Conservation (phyloP, 2,797 vertebrate species). For the Tinamus major region DNA sequence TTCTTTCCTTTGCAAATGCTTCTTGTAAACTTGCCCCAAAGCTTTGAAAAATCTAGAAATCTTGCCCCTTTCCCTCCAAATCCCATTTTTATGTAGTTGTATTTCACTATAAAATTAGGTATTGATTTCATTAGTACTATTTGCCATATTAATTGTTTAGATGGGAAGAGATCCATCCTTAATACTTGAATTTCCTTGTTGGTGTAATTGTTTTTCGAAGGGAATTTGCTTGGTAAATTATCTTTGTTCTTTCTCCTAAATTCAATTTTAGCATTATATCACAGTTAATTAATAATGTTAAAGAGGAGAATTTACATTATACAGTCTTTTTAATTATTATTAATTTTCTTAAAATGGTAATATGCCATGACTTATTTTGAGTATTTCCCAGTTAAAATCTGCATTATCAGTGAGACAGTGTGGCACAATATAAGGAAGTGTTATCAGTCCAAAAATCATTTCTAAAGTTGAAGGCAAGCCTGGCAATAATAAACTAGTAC, state of each 20-base stretch:
- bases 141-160: not conserved
- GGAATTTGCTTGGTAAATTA: not conserved
- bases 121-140: not conserved
- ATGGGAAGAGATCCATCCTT: not conserved
- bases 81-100: not conserved
- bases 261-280: too few relatives aligned
- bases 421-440: not conserved
- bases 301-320: not conserved
- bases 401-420: accelerated
- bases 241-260: not conserved
- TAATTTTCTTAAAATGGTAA: not conserved
- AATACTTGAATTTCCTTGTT: not conserved
- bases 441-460: not conserved
- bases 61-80: accelerated
- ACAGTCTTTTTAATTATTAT: not conserved
- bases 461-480: not conserved
- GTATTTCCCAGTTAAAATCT: not conserved
- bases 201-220: not conserved
- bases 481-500: not conserved
- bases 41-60: not conserved
- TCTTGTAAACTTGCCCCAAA: not conserved
- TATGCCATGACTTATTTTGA: not conserved
- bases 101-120: not conserved
- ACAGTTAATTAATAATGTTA: not conserved
- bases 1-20: not conserved